Evolutionary conservation across 2,888 invertebrate genomes (phyloP), one percentile per base, ranked within the genome.

Genomic region (Nudaria mundana): DNA sequence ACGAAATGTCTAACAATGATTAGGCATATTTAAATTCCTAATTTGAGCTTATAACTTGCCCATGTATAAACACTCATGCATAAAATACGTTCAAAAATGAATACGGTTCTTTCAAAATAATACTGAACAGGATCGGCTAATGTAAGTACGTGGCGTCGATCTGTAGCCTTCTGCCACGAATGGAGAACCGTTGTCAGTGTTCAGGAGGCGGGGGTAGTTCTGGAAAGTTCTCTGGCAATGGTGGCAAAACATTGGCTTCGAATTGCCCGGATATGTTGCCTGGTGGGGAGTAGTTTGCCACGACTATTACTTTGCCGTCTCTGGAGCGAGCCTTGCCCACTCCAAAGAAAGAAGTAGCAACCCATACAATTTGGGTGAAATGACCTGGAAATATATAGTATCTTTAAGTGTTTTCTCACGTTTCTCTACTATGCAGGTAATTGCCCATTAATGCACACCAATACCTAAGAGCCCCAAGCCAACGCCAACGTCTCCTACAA

Each of bases 291-390:
- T 96, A 97, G 80, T 95, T 94, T 10, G 95, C 95, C 1, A 96
- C 96, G 0, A 96, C 95, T 50, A 95, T 93, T 30, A 94, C 90
- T 67, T 94, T 94, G 8, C 95, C 95, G 10, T 93, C 93, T 28
- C 93, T 87, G 20, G 94, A 94, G 35, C 93, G 91, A 1, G 95
- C 95, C 68, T 94, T 95, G 5, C 95, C 96, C 1, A 96, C 92
- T 2, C 97, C 96, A 66, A 96, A 92, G 71, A 92, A 91, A 29
- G 91, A 91, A 2, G 94, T 94, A 30, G 90, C 91, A 23, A 92
- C 91, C 96, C 97, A 97, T 14, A 96, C 94, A 76, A 97, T 90
- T 82, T 96, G 96, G 0, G 95, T 95, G 78, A 96, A 96, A 76
- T 96, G 95, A 42, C 96, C 96, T 95, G 78, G 22, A 40, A 16